Conservation (phyloP, 2,113 vertebrate species). For the Synchiropus splendidus region DNA sequence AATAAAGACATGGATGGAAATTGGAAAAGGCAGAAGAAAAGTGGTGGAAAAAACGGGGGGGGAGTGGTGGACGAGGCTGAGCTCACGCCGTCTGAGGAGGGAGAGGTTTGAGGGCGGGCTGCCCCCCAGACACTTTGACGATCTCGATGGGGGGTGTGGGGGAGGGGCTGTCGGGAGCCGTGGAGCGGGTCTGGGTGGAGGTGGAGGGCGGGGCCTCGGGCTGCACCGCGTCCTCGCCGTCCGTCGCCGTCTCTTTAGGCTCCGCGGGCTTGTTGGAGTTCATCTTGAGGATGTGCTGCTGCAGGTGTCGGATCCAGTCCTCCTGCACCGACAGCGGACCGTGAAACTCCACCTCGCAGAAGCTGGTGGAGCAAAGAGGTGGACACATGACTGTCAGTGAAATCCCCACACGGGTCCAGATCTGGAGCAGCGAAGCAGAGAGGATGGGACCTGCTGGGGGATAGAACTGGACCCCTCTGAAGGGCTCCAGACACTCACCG, state of each 20-base stretch:
- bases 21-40: slow-evolving; percentile 9
- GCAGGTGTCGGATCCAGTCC: slow-evolving; percentile 91
- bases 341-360: slow-evolving; percentile 93
- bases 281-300: slow-evolving; percentile 92
- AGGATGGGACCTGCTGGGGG: no score
- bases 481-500: slow-evolving; percentile 69
- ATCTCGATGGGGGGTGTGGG: slow-evolving; percentile 26
- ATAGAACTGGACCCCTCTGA: no score
- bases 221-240: slow-evolving; percentile 24
- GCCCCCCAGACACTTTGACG: slow-evolving; percentile 37
- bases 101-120: slow-evolving; percentile 33
- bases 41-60: background rate
- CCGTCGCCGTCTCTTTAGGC: slow-evolving; percentile 33
- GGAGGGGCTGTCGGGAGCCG: slow-evolving; percentile 24
- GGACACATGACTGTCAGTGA: background rate
- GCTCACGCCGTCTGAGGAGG: slow-evolving; percentile 37
- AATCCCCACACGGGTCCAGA: no score
- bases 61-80: slow-evolving; percentile 1
- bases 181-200: slow-evolving; percentile 21
- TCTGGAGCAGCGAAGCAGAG: no score
- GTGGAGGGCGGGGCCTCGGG: slow-evolving; percentile 26
- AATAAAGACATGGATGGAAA: slow-evolving; percentile 30
- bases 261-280: slow-evolving; percentile 80
- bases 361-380: slow-evolving; percentile 60
- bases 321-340: slow-evolving; percentile 92